A percentile compares a stretch with the other conserved stretches of the same genome.
Evolutionary conservation across 2,113 vertebrate genomes (phyloP).

Genomic region (human): GRCh38 chr3:128429501-128430000

Average conservation of each 20-base stretch:
- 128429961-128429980: neutral
- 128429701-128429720: neutral
- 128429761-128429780: neutral
- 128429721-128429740: neutral
- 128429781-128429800: neutral
- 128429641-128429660: neutral
- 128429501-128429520: neutral
- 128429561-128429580: neutral
- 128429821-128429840: neutral
- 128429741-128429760: neutral
- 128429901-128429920: neutral
- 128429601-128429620: neutral
- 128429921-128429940: neutral
- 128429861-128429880: too few relatives aligned
- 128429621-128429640: neutral
- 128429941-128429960: neutral
- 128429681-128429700: neutral
- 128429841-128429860: neutral
- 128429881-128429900: too few relatives aligned
- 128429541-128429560: neutral
- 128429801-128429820: neutral
- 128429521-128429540: neutral
- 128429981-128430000: neutral
- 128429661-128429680: fast-evolving
- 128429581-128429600: neutral